phyloP scores from a whole-genome alignment of 1,140 invertebrate species.

The Dolichoris vasculosae region DNA sequence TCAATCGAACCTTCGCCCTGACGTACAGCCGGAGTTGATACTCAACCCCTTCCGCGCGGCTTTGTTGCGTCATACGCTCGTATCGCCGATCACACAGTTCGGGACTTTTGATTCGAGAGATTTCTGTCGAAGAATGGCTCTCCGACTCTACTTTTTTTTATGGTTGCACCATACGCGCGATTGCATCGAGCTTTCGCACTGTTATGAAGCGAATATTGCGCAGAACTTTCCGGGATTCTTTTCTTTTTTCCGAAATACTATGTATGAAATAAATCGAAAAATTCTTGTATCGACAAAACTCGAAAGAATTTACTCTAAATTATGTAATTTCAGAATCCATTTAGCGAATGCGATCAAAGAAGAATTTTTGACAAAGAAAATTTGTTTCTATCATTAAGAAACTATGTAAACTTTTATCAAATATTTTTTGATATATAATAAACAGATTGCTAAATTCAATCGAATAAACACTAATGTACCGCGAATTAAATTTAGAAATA shows the following conservation, averaged over 20 bases:
- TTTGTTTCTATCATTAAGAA: no score
- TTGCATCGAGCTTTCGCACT: constrained; percentile 22
- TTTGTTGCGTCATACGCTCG: constrained; percentile 13
- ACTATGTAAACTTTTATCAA: no score
- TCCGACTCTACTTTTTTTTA: constrained; percentile 31
- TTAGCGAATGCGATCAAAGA: neutral
- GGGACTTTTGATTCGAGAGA: constrained; percentile 1
- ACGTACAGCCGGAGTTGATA: constrained; percentile 29
- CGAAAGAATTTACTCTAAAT: neutral
- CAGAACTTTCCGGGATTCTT: neutral
- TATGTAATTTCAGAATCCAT: neutral
- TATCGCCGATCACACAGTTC: constrained; percentile 12
- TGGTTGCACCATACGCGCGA: constrained; percentile 31
- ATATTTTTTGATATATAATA: no score
- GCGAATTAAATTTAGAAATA: no score
- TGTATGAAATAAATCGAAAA: neutral
- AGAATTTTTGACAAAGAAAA: neutral
- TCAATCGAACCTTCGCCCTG: constrained; percentile 58
- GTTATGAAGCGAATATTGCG: neutral
- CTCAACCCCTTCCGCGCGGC: constrained; percentile 40
- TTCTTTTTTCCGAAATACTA: neutral
- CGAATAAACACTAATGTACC: no score
- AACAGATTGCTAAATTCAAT: no score
- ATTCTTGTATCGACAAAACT: neutral
- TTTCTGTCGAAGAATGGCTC: neutral